Percentiles rank a stretch among this genome's conserved stretches.
These are phyloP conservation scores for Hylia prasina DNA, from an alignment of 2,113 vertebrate genomes.

Conservation along the genomic window DNA sequence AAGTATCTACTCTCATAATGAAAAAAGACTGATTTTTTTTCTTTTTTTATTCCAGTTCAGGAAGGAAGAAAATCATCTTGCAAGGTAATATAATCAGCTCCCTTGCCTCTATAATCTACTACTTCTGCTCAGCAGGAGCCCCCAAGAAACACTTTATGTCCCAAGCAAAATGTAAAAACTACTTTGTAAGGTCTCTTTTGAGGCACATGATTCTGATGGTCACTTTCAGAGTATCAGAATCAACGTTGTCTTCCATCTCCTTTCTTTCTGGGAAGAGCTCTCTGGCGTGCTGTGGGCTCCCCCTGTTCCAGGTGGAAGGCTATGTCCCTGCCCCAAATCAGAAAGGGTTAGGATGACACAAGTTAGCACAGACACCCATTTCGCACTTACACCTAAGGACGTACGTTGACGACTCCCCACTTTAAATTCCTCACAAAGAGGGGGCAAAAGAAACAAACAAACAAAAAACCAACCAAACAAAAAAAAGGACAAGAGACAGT, in stretches of 20 bases:
- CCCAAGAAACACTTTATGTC: constrained; percentile 34
- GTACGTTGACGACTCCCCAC: constrained; percentile 30
- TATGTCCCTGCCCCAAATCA: constrained; percentile 52
- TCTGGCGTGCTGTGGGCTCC: rapidly evolving
- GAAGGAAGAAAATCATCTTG: constrained; percentile 57
- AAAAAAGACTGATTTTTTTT: constrained; percentile 53
- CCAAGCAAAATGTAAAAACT: constrained; percentile 53
- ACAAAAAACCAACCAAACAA: not conserved
- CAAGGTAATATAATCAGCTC: constrained; percentile 60
- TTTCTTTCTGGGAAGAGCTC: not conserved
- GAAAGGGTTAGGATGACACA: constrained; percentile 62
- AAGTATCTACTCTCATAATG: constrained; percentile 54
- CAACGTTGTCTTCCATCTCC: not conserved
- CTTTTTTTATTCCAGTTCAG: constrained; percentile 64
- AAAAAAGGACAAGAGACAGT: constrained; percentile 70
- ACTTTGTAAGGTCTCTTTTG: constrained; percentile 63
- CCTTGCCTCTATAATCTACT: constrained; percentile 54
- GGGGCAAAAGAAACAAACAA: not conserved
- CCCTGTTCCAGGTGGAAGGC: not conserved
- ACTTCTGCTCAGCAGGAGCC: constrained; percentile 46
- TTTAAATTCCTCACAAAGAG: constrained; percentile 61
- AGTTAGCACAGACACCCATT: constrained; percentile 68
- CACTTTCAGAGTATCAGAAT: not conserved
- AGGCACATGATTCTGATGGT: constrained; percentile 54
- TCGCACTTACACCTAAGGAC: constrained; percentile 58